Evolutionary conservation across 2,797 vertebrate species (phyloP).

Genomic region (Pangasius krempfi): DNA sequence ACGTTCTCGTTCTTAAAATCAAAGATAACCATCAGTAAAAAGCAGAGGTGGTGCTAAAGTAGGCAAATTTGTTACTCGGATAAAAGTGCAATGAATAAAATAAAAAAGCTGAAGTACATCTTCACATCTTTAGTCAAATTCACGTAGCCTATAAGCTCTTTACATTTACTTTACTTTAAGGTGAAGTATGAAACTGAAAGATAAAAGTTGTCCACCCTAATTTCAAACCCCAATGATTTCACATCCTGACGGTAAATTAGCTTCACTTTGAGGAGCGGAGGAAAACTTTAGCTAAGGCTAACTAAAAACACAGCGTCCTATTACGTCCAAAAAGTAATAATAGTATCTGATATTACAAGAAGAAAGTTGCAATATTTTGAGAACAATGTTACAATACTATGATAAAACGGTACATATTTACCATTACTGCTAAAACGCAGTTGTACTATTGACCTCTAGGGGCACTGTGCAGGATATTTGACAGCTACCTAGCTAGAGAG

Average conservation of each 20-base stretch:
- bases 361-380: neutral
- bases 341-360: neutral
- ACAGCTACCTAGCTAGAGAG: neutral
- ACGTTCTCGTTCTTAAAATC: neutral
- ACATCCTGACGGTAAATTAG: neutral
- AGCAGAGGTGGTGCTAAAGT: neutral
- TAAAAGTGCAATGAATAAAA: neutral
- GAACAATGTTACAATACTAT: neutral
- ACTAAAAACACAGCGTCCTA: neutral
- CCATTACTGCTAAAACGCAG: neutral
- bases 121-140: neutral
- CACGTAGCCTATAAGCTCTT: neutral
- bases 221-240: neutral
- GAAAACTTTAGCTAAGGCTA: neutral
- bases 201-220: neutral
- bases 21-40: neutral
- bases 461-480: neutral
- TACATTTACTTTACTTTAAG: neutral
- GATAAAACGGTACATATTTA: neutral
- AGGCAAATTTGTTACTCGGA: neutral
- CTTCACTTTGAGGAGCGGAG: neutral
- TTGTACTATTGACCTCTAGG: neutral
- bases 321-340: neutral
- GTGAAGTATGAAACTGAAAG: neutral
- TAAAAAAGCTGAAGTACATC: neutral